Percentiles rank a stretch among this genome's conserved stretches.
Conservation (phyloP, 2,797 vertebrate genomes). For the Melopsittacus undulatus region DNA sequence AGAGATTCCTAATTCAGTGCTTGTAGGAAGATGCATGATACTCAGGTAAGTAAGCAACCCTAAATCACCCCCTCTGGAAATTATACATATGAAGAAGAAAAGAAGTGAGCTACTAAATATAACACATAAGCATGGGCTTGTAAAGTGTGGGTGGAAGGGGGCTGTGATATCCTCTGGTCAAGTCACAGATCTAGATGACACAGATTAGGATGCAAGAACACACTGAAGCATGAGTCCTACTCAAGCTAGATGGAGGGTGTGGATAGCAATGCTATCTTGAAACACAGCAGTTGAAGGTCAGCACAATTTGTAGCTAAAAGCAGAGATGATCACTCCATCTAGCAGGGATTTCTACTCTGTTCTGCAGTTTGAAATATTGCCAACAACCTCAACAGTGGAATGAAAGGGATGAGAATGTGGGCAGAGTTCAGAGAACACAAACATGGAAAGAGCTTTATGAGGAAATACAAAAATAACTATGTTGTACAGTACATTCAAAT, state of each 20-base stretch:
- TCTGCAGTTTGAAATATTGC: slow-evolving; percentile 28
- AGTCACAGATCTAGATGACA: background rate
- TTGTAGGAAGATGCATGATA: background rate
- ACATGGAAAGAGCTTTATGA: slow-evolving; percentile 34
- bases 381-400: slow-evolving; percentile 43
- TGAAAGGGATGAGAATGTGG: slow-evolving; percentile 47
- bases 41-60: background rate
- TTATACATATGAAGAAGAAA: background rate
- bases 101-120: background rate
- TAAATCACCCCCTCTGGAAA: background rate
- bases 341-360: background rate
- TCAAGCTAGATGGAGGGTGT: background rate
- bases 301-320: background rate
- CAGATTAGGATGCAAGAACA: background rate
- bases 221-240: background rate
- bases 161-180: background rate
- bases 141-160: background rate
- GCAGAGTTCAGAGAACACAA: slow-evolving; percentile 64
- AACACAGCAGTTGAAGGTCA: background rate
- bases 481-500: background rate
- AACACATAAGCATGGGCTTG: background rate
- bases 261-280: background rate
- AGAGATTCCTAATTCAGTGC: background rate
- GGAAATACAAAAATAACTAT: slow-evolving; percentile 59
- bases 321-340: background rate